Evolutionary conservation across 2,797 vertebrate species (phyloP).

Genomic region (Botia almorhae): DNA sequence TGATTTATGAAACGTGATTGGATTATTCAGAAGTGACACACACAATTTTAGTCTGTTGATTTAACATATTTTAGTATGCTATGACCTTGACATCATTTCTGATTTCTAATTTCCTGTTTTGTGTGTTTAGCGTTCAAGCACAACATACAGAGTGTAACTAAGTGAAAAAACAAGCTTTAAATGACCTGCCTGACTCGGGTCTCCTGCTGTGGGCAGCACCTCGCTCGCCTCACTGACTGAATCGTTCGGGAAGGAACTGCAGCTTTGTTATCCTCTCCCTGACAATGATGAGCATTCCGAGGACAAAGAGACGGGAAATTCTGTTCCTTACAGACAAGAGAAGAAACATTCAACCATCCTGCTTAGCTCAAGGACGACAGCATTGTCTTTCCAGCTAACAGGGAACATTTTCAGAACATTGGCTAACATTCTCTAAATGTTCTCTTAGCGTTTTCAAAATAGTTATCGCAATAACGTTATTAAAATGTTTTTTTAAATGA

Average conservation of each 20-base stretch:
- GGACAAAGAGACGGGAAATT: constrained; percentile 75
- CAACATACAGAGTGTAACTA: background rate
- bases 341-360: constrained; percentile 34
- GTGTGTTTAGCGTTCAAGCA: background rate
- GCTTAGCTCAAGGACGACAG: background rate
- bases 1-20: too few relatives aligned
- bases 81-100: too few relatives aligned
- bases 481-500: too few relatives aligned
- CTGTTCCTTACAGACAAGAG: constrained; percentile 48
- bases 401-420: too few relatives aligned
- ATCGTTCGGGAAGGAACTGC: constrained; percentile 45
- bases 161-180: constrained; percentile 9
- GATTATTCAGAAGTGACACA: too few relatives aligned
- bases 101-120: background rate
- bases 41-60: too few relatives aligned
- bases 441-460: too few relatives aligned
- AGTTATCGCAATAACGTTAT: too few relatives aligned
- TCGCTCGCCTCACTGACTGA: constrained; percentile 4
- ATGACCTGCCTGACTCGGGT: constrained; percentile 13
- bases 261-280: constrained; percentile 69
- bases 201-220: constrained; percentile 11
- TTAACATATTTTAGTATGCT: too few relatives aligned
- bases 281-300: constrained; percentile 74
- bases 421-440: too few relatives aligned
- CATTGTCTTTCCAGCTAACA: background rate